A percentile compares a stretch with the other conserved stretches of the same genome.
phyloP scores from a whole-genome alignment of 2,888 invertebrate species.

The Acleris cristana region DNA sequence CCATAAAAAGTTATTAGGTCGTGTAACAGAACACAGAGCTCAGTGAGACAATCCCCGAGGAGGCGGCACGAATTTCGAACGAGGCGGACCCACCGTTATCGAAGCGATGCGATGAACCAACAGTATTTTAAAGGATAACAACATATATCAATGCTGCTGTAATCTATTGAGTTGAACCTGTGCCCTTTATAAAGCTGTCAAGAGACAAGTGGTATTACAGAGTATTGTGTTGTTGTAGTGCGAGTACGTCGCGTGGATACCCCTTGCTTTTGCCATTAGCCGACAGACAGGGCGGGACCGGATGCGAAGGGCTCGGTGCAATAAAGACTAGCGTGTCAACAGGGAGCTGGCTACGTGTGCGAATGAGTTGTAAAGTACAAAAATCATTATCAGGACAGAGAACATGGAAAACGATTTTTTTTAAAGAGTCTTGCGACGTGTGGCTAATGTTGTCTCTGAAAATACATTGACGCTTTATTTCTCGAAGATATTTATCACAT shows the following conservation, averaged over 20 bases:
- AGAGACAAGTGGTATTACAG: slow-evolving; percentile 39
- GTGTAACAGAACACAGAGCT: slow-evolving; percentile 48
- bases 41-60: slow-evolving; percentile 46
- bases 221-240: slow-evolving; percentile 15
- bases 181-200: slow-evolving; percentile 38
- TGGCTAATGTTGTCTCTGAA: no score
- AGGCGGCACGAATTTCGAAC: slow-evolving; percentile 47
- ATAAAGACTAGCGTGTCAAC: slow-evolving; percentile 30
- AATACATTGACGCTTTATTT: no score
- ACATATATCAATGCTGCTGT: slow-evolving; percentile 18
- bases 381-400: no score
- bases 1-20: slow-evolving; percentile 39
- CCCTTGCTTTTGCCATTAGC: slow-evolving; percentile 56
- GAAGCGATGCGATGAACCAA: slow-evolving; percentile 3
- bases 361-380: no score
- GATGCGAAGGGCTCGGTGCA: slow-evolving; percentile 54
- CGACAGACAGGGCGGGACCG: slow-evolving; percentile 66
- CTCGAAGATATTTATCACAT: no score
- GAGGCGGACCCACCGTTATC: slow-evolving; percentile 37
- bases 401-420: no score
- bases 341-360: not conserved
- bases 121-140: slow-evolving; percentile 12
- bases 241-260: slow-evolving; percentile 50
- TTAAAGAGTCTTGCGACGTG: no score
- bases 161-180: slow-evolving; percentile 22